Conservation (phyloP, 2,888 invertebrate species). For the Cactoblastis cactorum region DNA sequence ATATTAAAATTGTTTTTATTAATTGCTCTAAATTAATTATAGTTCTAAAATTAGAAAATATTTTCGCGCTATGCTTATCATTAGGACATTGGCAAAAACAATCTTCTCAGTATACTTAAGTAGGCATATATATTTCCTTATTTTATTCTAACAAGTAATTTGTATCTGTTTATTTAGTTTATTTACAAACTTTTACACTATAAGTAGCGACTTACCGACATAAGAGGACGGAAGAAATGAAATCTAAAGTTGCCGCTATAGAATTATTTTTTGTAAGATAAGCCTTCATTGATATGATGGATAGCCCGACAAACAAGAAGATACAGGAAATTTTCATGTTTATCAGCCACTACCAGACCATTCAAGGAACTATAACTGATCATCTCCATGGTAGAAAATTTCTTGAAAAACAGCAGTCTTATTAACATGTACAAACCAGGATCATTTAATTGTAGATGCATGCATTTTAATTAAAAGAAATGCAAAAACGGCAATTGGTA, state of each 20-base stretch:
- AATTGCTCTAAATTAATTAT: too few species aligned
- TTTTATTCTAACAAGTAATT: too few species aligned
- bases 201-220: too few species aligned
- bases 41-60: too few species aligned
- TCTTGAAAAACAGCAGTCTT: not conserved
- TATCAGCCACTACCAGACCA: not conserved
- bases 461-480: not conserved
- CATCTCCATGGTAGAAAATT: not conserved
- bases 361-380: not conserved
- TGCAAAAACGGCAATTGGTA: not conserved
- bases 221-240: not conserved
- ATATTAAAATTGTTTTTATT: too few species aligned
- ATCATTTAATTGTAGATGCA: not conserved
- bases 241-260: not conserved
- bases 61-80: too few species aligned
- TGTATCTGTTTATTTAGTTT: too few species aligned
- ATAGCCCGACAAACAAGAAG: not conserved
- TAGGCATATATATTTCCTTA: too few species aligned
- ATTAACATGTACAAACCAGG: not conserved
- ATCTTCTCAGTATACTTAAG: too few species aligned
- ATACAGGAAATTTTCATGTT: not conserved
- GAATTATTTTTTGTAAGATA: not conserved
- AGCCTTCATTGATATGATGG: constrained; percentile 2
- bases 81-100: too few species aligned
- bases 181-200: not conserved